Percentiles rank a stretch among this genome's conserved stretches.
phyloP scores from a whole-genome alignment of 2,113 vertebrate genomes.

The Hystrix cristata region DNA sequence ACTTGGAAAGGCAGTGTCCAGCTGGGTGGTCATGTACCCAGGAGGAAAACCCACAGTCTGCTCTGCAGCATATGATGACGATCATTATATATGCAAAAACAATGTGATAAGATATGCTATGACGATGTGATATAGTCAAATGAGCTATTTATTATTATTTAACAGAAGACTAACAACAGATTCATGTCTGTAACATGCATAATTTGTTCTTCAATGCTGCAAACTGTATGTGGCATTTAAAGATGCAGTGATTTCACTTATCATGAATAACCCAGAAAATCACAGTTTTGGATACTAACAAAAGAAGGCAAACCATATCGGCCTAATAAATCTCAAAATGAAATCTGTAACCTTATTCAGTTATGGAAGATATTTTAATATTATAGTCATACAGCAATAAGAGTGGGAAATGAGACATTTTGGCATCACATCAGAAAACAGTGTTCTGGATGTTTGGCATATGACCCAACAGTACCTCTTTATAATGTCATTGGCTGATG shows the following conservation, averaged over 20 bases:
- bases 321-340: conserved; percentile 57
- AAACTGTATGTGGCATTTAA: background rate
- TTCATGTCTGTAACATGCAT: background rate
- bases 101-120: background rate
- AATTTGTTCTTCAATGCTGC: background rate
- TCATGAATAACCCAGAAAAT: background rate
- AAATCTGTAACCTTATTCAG: conserved; percentile 19
- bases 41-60: background rate
- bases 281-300: background rate
- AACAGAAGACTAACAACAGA: conserved; percentile 49
- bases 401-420: background rate
- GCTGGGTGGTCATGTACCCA: background rate
- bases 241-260: background rate
- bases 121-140: background rate
- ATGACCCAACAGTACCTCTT: background rate
- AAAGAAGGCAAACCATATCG: background rate
- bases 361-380: background rate
- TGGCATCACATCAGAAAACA: conserved; percentile 6
- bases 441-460: background rate
- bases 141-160: background rate
- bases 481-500: background rate
- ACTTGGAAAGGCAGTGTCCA: background rate
- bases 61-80: background rate
- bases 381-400: background rate
- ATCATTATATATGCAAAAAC: background rate